Evolutionary conservation across 2,113 vertebrate species (phyloP).

Genomic region (Grantiella picta): DNA sequence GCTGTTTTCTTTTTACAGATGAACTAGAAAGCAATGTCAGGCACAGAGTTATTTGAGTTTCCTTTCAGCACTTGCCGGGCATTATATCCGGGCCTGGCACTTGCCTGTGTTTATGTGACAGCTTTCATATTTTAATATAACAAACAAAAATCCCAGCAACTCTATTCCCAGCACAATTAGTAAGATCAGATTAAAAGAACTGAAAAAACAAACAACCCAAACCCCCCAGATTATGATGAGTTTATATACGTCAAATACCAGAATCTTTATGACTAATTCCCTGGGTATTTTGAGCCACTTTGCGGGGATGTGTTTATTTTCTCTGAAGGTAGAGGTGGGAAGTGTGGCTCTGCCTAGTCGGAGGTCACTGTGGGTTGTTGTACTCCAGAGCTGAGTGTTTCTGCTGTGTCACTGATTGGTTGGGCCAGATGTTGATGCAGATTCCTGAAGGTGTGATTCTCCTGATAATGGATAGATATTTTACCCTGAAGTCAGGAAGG

Average conservation of each 20-base stretch:
- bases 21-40: not conserved
- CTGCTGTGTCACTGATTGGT: not conserved
- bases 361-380: not conserved
- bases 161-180: not conserved
- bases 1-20: not conserved
- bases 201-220: not conserved
- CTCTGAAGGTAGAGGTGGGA: not conserved
- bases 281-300: not conserved
- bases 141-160: slow-evolving; percentile 4
- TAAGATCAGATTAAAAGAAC: not conserved
- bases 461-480: not conserved
- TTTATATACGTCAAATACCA: not conserved
- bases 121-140: slow-evolving; percentile 36
- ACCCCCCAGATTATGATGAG: not conserved
- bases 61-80: slow-evolving; percentile 2
- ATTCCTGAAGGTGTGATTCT: not conserved
- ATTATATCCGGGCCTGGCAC: not conserved
- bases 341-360: not conserved
- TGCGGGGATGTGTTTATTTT: slow-evolving; percentile 5
- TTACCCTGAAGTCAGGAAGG: not conserved
- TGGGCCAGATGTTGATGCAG: not conserved
- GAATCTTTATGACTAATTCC: slow-evolving; percentile 18
- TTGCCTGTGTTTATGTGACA: not conserved
- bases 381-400: not conserved
- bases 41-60: slow-evolving; percentile 29